These are phyloP conservation scores for Microcebus jonahi DNA, from an alignment of 2,113 vertebrate species.

Conservation along the genomic window DNA sequence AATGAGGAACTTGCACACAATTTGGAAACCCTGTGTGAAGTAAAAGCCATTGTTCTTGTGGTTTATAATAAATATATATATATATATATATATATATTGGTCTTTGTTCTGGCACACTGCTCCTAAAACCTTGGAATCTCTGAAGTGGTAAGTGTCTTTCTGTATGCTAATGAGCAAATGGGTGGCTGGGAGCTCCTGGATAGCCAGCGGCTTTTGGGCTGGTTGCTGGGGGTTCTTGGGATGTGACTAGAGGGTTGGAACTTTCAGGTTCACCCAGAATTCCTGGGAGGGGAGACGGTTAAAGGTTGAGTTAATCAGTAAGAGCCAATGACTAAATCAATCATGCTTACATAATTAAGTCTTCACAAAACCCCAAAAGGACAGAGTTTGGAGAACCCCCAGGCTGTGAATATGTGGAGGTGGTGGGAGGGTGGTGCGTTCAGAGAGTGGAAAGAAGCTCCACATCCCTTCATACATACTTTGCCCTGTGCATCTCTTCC, in stretches of 20 bases:
- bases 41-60: background rate
- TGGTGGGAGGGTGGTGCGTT: background rate
- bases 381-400: background rate
- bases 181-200: background rate
- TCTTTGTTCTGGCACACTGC: background rate
- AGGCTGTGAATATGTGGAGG: background rate
- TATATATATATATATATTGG: background rate
- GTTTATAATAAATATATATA: background rate
- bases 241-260: background rate
- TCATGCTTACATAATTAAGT: background rate
- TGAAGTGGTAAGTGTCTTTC: background rate
- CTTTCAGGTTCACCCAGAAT: background rate
- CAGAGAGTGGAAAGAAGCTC: background rate
- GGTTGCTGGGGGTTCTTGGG: background rate
- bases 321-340: background rate
- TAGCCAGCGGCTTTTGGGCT: background rate
- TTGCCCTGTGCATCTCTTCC: background rate
- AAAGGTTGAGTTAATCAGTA: background rate
- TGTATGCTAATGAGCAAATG: background rate
- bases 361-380: background rate
- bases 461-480: too few species aligned
- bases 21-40: background rate
- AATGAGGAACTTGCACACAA: background rate
- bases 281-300: background rate
- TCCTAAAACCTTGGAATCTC: background rate